Conservation (phyloP, 2,888 invertebrate genomes). For the Leucania comma region DNA sequence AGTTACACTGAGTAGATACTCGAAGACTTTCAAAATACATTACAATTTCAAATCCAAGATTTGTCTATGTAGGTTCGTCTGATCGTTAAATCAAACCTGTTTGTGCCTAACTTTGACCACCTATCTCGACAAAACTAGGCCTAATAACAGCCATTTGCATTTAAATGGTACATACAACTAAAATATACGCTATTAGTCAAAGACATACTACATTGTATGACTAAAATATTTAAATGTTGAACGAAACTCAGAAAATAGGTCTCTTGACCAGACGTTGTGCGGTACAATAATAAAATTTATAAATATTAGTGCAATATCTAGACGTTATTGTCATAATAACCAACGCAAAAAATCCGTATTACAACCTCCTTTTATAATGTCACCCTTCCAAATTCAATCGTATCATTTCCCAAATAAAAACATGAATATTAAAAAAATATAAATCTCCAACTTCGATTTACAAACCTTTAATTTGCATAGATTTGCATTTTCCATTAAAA, state of each 20-base stretch:
- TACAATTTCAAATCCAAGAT: slow-evolving; percentile 17
- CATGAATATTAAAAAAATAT: slow-evolving; percentile 1
- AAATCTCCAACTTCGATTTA: slow-evolving; percentile 11
- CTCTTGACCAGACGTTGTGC: background rate
- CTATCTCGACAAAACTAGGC: slow-evolving; percentile 39
- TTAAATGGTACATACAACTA: slow-evolving; percentile 64
- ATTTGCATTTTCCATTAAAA: slow-evolving; percentile 17
- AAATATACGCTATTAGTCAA: slow-evolving; percentile 59
- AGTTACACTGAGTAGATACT: background rate
- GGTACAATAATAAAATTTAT: background rate
- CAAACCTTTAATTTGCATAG: slow-evolving; percentile 16
- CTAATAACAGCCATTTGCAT: slow-evolving; percentile 70
- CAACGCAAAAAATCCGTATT: background rate
- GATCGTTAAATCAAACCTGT: slow-evolving; percentile 13
- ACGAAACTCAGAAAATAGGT: background rate
- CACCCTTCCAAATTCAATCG: background rate
- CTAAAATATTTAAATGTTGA: slow-evolving; percentile 33
- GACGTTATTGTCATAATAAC: background rate
- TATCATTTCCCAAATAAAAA: slow-evolving; percentile 11
- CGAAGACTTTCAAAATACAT: slow-evolving; percentile 17
- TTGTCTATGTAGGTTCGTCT: background rate
- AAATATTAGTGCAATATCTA: too few species aligned
- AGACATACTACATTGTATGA: slow-evolving; percentile 55
- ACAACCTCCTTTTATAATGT: background rate
- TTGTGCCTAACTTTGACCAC: slow-evolving; percentile 21